These are phyloP conservation scores for Lepidocolaptes lacrymiger DNA, from an alignment of 2,797 vertebrate genomes.

Conservation along the genomic window DNA sequence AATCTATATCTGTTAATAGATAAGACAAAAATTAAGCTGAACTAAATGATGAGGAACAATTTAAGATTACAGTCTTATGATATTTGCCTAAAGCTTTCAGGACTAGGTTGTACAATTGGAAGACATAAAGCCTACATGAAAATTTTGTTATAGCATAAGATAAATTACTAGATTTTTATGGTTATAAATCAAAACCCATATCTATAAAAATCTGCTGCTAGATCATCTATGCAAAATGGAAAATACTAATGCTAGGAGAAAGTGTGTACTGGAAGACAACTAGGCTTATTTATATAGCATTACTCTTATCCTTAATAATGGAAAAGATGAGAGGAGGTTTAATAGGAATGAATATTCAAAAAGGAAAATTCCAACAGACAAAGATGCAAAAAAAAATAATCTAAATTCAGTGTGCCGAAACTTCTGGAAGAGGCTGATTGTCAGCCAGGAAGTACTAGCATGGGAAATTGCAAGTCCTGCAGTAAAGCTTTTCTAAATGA, in stretches of 20 bases:
- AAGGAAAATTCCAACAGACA: neutral
- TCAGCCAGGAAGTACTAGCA: neutral
- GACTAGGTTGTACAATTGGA: neutral
- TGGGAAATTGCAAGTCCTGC: neutral
- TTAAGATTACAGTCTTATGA: neutral
- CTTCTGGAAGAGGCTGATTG: neutral
- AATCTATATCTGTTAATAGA: neutral
- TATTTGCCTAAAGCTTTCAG: neutral
- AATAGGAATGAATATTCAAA: neutral
- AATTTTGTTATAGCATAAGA: neutral
- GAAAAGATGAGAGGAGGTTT: neutral
- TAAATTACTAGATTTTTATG: neutral
- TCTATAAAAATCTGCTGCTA: neutral
- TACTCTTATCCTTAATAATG: neutral
- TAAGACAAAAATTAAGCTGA: neutral
- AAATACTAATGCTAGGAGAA: neutral
- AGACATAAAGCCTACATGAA: neutral
- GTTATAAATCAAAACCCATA: neutral
- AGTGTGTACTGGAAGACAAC: neutral
- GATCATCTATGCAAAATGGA: neutral
- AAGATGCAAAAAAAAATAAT: neutral
- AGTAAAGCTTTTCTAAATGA: neutral
- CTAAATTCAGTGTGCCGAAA: neutral
- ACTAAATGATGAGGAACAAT: neutral
- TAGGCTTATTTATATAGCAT: neutral